Evolutionary conservation across 2,888 invertebrate species (phyloP), one percentile per base, ranked within the genome.

Genomic region (Neoaliturus tenellus): DNA sequence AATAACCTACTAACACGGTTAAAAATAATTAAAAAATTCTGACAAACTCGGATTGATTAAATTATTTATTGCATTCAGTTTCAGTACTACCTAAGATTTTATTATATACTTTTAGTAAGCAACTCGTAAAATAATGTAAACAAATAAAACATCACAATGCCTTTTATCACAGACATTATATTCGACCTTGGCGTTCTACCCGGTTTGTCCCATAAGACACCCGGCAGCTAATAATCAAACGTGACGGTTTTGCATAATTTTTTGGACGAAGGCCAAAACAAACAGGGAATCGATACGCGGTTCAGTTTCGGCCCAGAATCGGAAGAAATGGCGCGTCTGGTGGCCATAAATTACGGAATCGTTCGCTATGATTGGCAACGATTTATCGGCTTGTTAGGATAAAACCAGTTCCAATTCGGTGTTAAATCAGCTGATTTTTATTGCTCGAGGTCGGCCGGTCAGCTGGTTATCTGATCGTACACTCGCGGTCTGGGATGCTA

Each of bases 391-490:
- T 51, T 23, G 51, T 51, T 62, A 8, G 28, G 62, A 62, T 31
- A 31, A 62, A 62, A 62, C 62, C 62, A 62, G 62, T 62, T 62
- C 62, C 62, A 31, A 62, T 62, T 62, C 31, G 62, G 62, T 62
- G 28, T 62, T 62, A 62, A 62, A 62, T 62, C 62, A 31, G 31
- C 62, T 14, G 5, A 62, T 28, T 62, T 58, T 51, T 51, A 51
- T 23, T 62, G 17, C 17, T 14, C 14, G 62, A 62, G 62, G 62
- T 62, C 62, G 62, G 17, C 23, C n/a, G 51, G 51, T 2, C 51
- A 23, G 10, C 51, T 0, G 58, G 14, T 31, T 55, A 55, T 55
- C 23, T 55, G 55, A 48, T 12, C n/a, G 3, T 55, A 55, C 55
- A n/a, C 48, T 23, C 31, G 5, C 31, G 17, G 55, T 17, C 62